Conservation (phyloP, 1,140 invertebrate species). For the Drosophila mojavensis region DNA sequence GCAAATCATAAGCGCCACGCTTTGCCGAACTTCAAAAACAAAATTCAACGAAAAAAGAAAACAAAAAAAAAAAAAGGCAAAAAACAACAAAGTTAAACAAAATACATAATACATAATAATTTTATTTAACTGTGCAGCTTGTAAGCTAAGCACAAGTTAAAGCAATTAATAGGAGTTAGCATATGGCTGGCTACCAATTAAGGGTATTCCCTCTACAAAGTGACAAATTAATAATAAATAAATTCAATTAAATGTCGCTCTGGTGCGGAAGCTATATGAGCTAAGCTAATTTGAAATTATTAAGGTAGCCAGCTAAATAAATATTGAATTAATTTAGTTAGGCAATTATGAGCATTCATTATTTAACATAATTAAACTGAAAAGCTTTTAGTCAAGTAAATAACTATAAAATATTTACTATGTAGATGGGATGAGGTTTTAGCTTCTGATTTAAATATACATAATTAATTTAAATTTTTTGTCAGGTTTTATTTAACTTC, state of each 20-base stretch:
- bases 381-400: neutral
- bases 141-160: constrained; percentile 54
- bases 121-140: constrained; percentile 59
- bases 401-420: too few species aligned
- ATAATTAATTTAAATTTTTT: too few species aligned
- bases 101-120: constrained; percentile 55
- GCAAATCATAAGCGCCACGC: constrained; percentile 78
- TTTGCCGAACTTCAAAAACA: constrained; percentile 68
- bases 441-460: too few species aligned
- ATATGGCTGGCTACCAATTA: constrained; percentile 4
- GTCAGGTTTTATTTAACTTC: too few species aligned
- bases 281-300: neutral
- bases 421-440: too few species aligned
- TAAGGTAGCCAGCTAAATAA: neutral
- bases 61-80: constrained; percentile 15
- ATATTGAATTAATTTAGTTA: neutral
- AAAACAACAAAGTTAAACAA: constrained; percentile 33
- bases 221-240: constrained; percentile 37
- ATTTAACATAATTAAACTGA: neutral
- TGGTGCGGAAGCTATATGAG: neutral
- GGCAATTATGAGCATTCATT: too few species aligned
- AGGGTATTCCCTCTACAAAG: neutral
- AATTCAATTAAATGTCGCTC: constrained; percentile 23
- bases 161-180: constrained; percentile 50
- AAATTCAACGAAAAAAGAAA: constrained; percentile 32